Evolutionary conservation across 2,888 invertebrate genomes (phyloP).

Genomic region (Idaea aversata): DNA sequence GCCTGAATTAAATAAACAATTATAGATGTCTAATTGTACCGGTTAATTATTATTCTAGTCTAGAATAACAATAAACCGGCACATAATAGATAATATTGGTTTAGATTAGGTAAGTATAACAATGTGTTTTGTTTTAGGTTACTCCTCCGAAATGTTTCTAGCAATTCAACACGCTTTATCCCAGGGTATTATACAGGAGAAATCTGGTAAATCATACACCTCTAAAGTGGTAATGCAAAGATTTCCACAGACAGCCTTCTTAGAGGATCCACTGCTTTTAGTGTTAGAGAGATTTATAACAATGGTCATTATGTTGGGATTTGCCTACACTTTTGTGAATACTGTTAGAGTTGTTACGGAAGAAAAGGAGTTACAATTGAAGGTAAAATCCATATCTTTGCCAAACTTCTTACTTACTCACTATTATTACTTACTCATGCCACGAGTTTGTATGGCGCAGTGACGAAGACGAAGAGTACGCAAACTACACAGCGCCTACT

Average conservation of each 20-base stretch:
- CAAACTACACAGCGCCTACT: background rate
- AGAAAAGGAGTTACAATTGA: slow-evolving; percentile 88
- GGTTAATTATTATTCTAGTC: too few species aligned
- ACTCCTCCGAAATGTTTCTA: slow-evolving; percentile 67
- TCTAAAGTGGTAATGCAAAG: slow-evolving; percentile 80
- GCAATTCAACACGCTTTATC: slow-evolving; percentile 69
- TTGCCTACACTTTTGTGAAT: slow-evolving; percentile 89
- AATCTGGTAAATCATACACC: slow-evolving; percentile 52
- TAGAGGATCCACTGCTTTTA: slow-evolving; percentile 84
- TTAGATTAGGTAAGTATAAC: background rate
- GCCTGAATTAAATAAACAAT: too few species aligned
- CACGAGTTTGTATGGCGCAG: background rate
- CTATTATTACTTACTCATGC: too few species aligned
- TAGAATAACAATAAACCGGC: background rate
- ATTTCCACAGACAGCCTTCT: slow-evolving; percentile 86
- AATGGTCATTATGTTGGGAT: slow-evolving; percentile 89
- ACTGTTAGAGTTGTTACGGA: slow-evolving; percentile 87
- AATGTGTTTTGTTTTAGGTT: slow-evolving; percentile 52
- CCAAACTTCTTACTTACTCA: too few species aligned
- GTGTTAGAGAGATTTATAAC: slow-evolving; percentile 86
- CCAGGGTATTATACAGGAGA: slow-evolving; percentile 62
- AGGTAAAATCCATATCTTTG: slow-evolving; percentile 67
- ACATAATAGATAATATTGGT: background rate
- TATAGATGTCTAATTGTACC: too few species aligned
- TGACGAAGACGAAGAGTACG: background rate